A percentile compares a stretch with the other conserved stretches of the same genome.
These are phyloP conservation scores for Sebastolobus altivelis DNA, from an alignment of 2,797 vertebrate species.

Conservation along the genomic window DNA sequence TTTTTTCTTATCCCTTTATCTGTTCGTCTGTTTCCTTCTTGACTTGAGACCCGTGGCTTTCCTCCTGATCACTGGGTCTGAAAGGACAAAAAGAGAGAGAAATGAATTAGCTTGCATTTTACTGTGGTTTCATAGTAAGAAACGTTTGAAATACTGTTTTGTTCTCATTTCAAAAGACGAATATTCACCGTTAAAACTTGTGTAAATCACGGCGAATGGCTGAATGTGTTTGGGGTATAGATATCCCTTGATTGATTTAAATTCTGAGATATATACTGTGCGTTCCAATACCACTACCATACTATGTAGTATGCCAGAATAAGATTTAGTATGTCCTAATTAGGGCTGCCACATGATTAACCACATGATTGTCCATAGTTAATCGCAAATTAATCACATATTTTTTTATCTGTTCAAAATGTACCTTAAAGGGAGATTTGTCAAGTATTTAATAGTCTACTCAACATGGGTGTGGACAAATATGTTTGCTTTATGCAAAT, in stretches of 20 bases:
- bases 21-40: slow-evolving; percentile 30
- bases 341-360: too few relatives aligned
- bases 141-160: not conserved
- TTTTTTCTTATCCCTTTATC: slow-evolving; percentile 9
- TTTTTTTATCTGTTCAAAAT: too few relatives aligned
- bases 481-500: too few relatives aligned
- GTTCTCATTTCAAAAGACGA: not conserved
- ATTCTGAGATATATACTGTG: not conserved
- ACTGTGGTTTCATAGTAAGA: not conserved
- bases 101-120: slow-evolving; percentile 10
- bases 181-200: not conserved
- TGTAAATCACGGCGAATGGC: not conserved
- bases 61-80: slow-evolving; percentile 65
- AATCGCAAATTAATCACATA: too few relatives aligned
- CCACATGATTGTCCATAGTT: too few relatives aligned
- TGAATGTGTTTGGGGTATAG: not conserved
- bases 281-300: too few relatives aligned
- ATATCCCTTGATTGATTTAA: not conserved
- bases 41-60: slow-evolving; percentile 33
- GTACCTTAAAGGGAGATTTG: too few relatives aligned
- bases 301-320: too few relatives aligned
- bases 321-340: too few relatives aligned
- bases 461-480: too few relatives aligned
- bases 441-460: too few relatives aligned
- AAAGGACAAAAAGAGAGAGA: slow-evolving; percentile 12